Evolutionary conservation across 1,140 invertebrate species (phyloP), one percentile per base, ranked within the genome.

Genomic region (Macrocentrus cingulum): DNA sequence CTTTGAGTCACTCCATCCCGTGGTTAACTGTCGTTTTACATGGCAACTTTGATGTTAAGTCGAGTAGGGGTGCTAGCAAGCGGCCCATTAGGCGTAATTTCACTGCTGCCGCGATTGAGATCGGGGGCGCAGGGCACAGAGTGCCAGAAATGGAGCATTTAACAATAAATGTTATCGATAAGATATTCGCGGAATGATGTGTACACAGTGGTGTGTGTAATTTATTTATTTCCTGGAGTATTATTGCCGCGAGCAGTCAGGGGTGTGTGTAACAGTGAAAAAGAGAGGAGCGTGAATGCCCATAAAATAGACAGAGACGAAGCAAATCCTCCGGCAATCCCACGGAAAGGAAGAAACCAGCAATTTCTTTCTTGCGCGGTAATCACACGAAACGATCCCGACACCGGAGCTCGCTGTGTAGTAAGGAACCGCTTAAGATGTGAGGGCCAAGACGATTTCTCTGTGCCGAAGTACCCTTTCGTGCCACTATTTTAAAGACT

Each of bases 401-500:
- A 59, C 57, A 52, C 57, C 18, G 50, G 39, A 59, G 45, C 57
- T 59, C 57, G 41, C 42, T 53, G 25, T n/a, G n/a, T n/a, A n/a
- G n/a, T 29, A 59, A 59, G 42, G 49, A 59, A 59, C 57, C 57
- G 57, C 50, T 59, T 59, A 53, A 59, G 50, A 50, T 51, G 41
- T 48, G 45, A 23, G 20, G 22, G 32, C 49, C 57, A 44, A 29
- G 50, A 42, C 57, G 57, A 59, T 59, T 59, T 37, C 37, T 46
- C 57, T 39, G 23, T 45, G 50, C 56, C 57, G 41, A 52, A 59
- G 56, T 51, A 59, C 39, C 56, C 48, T 52, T 52, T 59, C 49
- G 48, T 59, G 56, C 56, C 39, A 59, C 49, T 59, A 59, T 59
- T 59, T 59, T 44, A 52, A 59, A 59, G 56, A 59, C 56, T 59